Evolutionary conservation across 2,888 invertebrate genomes (phyloP), one percentile per base, ranked within the genome.

Genomic region (Poecilobothrus nobilitatus): DNA sequence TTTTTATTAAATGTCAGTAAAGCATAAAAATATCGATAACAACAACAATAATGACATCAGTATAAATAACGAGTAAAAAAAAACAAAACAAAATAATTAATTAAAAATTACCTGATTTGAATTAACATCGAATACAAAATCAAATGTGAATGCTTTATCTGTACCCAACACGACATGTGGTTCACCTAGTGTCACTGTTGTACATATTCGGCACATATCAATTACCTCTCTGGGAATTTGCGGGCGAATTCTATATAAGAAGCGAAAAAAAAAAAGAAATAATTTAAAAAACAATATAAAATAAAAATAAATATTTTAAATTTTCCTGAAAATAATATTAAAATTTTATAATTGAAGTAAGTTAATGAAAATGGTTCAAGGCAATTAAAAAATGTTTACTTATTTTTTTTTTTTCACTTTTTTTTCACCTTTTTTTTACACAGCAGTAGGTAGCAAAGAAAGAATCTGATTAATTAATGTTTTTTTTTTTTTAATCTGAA

Each of bases 81-180:
- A 27, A 27, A 27, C 27, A 5, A 27, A 27, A 27, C 27, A 53
- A 53, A 22, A 20, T 1, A 63, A 63, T 22, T 10, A 63, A 63
- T 63, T 18, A 8, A 65, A 22, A 15, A 80, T 77, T 69, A 86
- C 87, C 83, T 97, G 98, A 68, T 82, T 82, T 64, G 89, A 85
- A 69, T 84, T 84, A 68, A 89, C 90, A 80, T 97, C 95, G 82
- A 94, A 98, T 65, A 98, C 97, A 81, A 91, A 91, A 84, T 99
- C 96, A 83, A 94, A 99, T 33, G 97, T 97, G 84, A 97, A 97
- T 66, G 94, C 91, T 78, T 96, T 94, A 83, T 97, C 96, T 62
- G 91, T 89, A 68, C 97, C 97, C 64, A 98, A 86, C 73, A 93
- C 89, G 61, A 98, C 91, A 79, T 95, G 95, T 0, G 95, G 95